Evolutionary conservation across 2,888 invertebrate genomes (phyloP), one percentile per base, ranked within the genome.

Genomic region (Polydrusus pterygomalis): DNA sequence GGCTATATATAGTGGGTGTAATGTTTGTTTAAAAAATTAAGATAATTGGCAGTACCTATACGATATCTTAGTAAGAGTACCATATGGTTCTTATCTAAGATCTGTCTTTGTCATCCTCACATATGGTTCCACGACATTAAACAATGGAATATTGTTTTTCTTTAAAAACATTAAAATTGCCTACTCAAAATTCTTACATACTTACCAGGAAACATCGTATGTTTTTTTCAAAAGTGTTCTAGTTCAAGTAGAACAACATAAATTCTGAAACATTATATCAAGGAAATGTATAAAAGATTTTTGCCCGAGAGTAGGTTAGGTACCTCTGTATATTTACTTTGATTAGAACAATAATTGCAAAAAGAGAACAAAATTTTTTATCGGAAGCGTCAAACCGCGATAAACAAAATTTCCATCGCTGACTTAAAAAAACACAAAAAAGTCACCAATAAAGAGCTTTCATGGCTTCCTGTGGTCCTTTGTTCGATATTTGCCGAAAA

Each of bases 311-410:
- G n/a, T n/a, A n/a, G n/a, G n/a, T n/a, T n/a, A n/a, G n/a, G n/a
- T n/a, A n/a, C n/a, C n/a, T n/a, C n/a, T n/a, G n/a, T n/a, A n/a
- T n/a, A n/a, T n/a, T n/a, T n/a, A n/a, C n/a, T n/a, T 5, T 25
- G 25, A 25, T 25, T 25, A 1, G 25, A 3, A 25, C 25, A 25
- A 25, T 3, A 25, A 25, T 3, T 25, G 25, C 25, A 25, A 25
- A 25, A 25, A 25, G 25, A 25, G 25, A 25, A 25, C n/a, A n/a
- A 25, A 25, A 3, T 25, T 25, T 25, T 3, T 3, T 18, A 18
- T 20, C 43, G 34, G 45, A 15, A 40, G 45, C 64, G 30, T 15
- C 45, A 45, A 62, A 62, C 40, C 18, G 45, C 45, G 15, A 45
- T 15, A 45, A n/a, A 45, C 5, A 25, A 25, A 25, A n/a, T 45